phyloP scores from a whole-genome alignment of 2,888 invertebrate genomes.

The Macrophya alboannulata region DNA sequence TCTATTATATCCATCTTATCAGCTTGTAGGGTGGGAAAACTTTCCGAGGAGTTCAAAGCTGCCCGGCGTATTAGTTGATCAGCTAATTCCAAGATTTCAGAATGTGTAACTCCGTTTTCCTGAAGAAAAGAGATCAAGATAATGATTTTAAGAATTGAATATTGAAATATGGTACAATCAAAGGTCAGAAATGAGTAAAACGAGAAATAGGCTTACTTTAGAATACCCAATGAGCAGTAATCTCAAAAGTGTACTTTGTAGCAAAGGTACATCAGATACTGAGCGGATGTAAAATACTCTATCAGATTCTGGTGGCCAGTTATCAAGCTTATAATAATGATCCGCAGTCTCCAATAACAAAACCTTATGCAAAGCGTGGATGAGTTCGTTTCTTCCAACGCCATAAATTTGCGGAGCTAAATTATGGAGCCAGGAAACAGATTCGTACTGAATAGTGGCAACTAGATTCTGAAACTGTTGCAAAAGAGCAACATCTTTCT shows the following conservation, averaged over 20 bases:
- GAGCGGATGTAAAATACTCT: slow-evolving; percentile 89
- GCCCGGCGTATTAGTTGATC: slow-evolving; percentile 93
- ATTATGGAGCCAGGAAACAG: slow-evolving; percentile 94
- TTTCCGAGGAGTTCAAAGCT: slow-evolving; percentile 88
- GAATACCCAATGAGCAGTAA: slow-evolving; percentile 92
- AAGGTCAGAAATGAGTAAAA: slow-evolving; percentile 46
- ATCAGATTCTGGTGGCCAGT: slow-evolving; percentile 97
- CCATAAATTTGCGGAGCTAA: slow-evolving; percentile 89
- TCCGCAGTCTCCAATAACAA: slow-evolving; percentile 90
- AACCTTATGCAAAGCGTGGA: slow-evolving; percentile 90
- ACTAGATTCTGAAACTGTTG: slow-evolving; percentile 81
- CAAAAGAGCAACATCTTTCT: slow-evolving; percentile 78
- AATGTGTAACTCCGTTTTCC: slow-evolving; percentile 90
- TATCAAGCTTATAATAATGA: slow-evolving; percentile 91
- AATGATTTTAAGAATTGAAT: background rate
- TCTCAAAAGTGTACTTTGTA: slow-evolving; percentile 91
- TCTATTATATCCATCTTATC: slow-evolving; percentile 94
- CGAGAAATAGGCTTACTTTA: slow-evolving; percentile 79
- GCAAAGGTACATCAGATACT: slow-evolving; percentile 93
- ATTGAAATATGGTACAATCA: background rate
- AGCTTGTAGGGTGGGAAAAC: slow-evolving; percentile 87
- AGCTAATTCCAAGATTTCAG: slow-evolving; percentile 93
- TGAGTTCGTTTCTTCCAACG: slow-evolving; percentile 87
- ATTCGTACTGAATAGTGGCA: slow-evolving; percentile 89
- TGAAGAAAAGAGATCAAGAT: slow-evolving; percentile 76